Percentiles rank a stretch among this genome's conserved stretches.
Evolutionary conservation across 2,113 vertebrate species (phyloP).

Genomic region (Atrichornis clamosus): DNA sequence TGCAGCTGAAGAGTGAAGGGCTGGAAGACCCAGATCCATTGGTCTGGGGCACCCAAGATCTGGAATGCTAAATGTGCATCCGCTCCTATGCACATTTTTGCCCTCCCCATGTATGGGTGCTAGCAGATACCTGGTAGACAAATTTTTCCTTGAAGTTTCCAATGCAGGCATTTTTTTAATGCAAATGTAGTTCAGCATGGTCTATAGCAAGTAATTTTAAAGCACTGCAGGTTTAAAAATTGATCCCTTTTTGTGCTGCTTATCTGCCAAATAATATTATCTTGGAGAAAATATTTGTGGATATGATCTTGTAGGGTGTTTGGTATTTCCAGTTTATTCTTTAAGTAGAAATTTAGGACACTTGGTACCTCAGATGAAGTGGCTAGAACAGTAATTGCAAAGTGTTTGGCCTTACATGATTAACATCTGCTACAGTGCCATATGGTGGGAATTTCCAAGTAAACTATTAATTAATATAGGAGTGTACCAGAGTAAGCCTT

Average conservation of each 20-base stretch:
- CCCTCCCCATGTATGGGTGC: not conserved
- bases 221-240: not conserved
- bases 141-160: not conserved
- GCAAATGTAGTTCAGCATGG: not conserved
- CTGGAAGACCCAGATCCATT: not conserved
- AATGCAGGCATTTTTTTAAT: not conserved
- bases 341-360: constrained; percentile 2
- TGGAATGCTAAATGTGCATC: not conserved
- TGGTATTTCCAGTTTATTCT: not conserved
- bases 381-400: constrained; percentile 14
- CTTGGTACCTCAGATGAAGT: constrained; percentile 10
- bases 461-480: constrained; percentile 58
- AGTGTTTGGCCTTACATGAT: constrained; percentile 39
- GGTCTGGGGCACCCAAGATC: not conserved
- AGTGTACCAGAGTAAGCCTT: not conserved
- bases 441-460: constrained; percentile 57
- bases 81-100: fast-evolving
- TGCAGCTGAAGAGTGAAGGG: not conserved
- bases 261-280: not conserved
- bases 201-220: not conserved
- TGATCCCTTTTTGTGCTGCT: not conserved
- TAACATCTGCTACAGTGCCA: constrained; percentile 54
- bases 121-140: not conserved
- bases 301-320: not conserved
- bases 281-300: not conserved